phyloP scores from a whole-genome alignment of 2,113 vertebrate species.

The Gopherus evgoodei region DNA sequence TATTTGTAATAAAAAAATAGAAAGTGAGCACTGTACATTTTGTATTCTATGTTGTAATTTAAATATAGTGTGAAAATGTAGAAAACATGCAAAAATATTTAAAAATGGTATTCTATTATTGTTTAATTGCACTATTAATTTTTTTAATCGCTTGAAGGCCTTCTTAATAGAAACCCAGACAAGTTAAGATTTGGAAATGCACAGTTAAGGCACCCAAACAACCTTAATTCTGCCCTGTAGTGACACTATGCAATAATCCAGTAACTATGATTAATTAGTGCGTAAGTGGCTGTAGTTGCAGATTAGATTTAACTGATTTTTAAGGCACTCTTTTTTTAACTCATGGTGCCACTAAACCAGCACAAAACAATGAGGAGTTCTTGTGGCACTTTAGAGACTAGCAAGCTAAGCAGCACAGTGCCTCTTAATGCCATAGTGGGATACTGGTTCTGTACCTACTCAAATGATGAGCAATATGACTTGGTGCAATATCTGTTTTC shows the following conservation, averaged over 20 bases:
- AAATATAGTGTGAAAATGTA: no score
- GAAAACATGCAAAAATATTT: no score
- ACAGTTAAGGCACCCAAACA: not conserved
- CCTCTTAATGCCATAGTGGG: not conserved
- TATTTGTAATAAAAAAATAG: no score
- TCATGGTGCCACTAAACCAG: not conserved
- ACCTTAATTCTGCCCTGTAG: not conserved
- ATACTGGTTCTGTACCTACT: no score
- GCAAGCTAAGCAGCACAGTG: not conserved
- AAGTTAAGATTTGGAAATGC: not conserved
- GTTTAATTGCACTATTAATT: no score
- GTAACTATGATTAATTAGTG: not conserved
- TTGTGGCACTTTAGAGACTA: no score
- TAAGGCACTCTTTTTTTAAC: no score
- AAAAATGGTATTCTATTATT: no score
- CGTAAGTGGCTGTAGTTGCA: not conserved
- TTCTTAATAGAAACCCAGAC: not conserved
- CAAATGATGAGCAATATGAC: not conserved
- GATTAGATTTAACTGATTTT: not conserved
- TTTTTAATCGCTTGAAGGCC: no score
- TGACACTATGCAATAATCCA: not conserved
- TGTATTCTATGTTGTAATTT: no score
- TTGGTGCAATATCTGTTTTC: not conserved
- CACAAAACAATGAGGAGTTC: not conserved
- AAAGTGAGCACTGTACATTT: no score